Evolutionary conservation across 2,113 vertebrate species (phyloP), one percentile per base, ranked within the genome.

Genomic region (Stegostoma tigrinum): DNA sequence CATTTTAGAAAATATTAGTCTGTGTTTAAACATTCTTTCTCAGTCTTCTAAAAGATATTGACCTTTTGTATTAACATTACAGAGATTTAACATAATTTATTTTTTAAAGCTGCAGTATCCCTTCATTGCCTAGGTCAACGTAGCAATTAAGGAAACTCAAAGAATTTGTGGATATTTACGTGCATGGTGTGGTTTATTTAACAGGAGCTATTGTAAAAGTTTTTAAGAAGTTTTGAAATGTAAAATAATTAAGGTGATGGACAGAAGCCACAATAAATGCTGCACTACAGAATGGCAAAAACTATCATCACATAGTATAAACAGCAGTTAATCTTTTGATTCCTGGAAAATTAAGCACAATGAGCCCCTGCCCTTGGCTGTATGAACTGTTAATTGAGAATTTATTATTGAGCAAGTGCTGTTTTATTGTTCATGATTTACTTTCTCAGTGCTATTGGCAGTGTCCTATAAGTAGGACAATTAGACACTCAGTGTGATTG

Each of bases 71-170:
- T 52, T 95, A 30, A 38, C 94, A 72, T 67, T 24, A 42, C 94
- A 75, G 45, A 95, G 45, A 52, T 70, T 27, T 95, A 67, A 70
- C 70, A 27, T 95, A 70, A 48, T 72, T 45, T 72, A 95, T 72
- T 95, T 30, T 48, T 72, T 72, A 95, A 95, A 95, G 94, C 27
- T 72, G 94, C 23, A 48, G 94, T 95, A 72, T 95, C 68, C 45
- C 45, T 95, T 72, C 24, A 4, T 48, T 70, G 23, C 93, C 66
- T 48, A 48, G 66, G 45, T 45, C 68, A 38, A 19, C 67, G 89
- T 93, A 93, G 17, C 34, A 66, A 42, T 66, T 52, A 30, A 67
- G 64, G 15, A 48, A 52, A 52, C 67, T 72, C 27, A 61, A 61
- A 61, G 52, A 61, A 75, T 42, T 45, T 42, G 72, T 4, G 5